Evolutionary conservation across 64 coral and sea anemone species (phyloP).

Genomic region (Montipora foliosa): DNA sequence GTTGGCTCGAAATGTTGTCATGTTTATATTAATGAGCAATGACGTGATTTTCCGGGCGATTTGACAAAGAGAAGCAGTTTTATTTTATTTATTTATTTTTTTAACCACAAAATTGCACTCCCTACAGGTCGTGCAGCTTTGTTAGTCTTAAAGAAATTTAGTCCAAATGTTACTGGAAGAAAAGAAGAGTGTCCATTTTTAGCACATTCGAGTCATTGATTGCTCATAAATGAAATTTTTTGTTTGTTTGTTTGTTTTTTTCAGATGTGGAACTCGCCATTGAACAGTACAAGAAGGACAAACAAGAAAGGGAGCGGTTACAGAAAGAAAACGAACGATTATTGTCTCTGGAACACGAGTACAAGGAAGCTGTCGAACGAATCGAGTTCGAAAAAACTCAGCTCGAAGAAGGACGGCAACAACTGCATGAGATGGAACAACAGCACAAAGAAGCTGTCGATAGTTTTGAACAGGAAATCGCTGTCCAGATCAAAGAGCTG

Average conservation of each 20-base stretch:
- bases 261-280: conserved; percentile 97
- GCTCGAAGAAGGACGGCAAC: conserved; percentile 83
- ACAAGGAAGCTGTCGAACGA: conserved; percentile 86
- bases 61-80: too few relatives aligned
- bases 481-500: conserved; percentile 91
- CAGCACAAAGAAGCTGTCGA: conserved; percentile 91
- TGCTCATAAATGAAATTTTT: too few relatives aligned
- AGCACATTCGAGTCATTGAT: too few relatives aligned
- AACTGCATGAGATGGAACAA: conserved; percentile 82
- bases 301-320: conserved; percentile 89
- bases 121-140: too few relatives aligned
- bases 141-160: too few relatives aligned
- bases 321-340: conserved; percentile 95
- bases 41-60: too few relatives aligned
- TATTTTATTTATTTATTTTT: too few relatives aligned
- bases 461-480: conserved; percentile 93
- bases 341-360: conserved; percentile 81
- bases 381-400: conserved; percentile 95
- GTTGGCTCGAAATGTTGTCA: too few relatives aligned
- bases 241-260: neutral
- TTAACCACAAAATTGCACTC: too few relatives aligned
- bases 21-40: too few relatives aligned
- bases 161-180: too few relatives aligned
- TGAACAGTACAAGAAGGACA: conserved; percentile 95
- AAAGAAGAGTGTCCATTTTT: too few relatives aligned